A percentile compares a stretch with the other conserved stretches of the same genome.
These are phyloP conservation scores for Diprion similis DNA, from an alignment of 1,140 invertebrate genomes.

Conservation along the genomic window DNA sequence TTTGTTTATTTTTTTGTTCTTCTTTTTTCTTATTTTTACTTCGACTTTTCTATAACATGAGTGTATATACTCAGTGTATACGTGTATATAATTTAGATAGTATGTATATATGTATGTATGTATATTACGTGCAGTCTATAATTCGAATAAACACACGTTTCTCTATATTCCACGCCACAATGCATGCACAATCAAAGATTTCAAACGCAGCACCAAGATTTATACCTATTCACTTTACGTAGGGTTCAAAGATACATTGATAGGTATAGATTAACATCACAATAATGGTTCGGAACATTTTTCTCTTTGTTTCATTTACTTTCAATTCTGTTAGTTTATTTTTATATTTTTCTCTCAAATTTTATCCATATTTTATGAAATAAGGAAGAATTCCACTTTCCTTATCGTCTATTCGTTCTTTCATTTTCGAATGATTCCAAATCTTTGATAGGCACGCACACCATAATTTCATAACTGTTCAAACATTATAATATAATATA, in stretches of 20 bases:
- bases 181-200: neutral
- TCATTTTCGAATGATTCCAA: neutral
- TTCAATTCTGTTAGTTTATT: neutral
- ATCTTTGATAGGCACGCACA: neutral
- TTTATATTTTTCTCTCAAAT: no score
- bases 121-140: conserved; percentile 56
- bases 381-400: no score
- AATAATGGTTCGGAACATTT: no score
- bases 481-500: neutral
- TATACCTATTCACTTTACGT: neutral
- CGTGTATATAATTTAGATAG: neutral
- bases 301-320: neutral
- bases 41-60: neutral
- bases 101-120: conserved; percentile 11
- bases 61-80: no score
- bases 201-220: neutral
- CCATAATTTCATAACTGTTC: neutral
- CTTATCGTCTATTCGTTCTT: neutral
- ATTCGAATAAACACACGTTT: conserved; percentile 48
- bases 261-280: no score
- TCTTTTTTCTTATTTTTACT: neutral
- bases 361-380: no score
- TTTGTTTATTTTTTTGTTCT: neutral
- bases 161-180: conserved; percentile 21
- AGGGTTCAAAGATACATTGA: no score